These are phyloP conservation scores for Choristoneura rosaceana DNA, from an alignment of 2,888 invertebrate species.

Conservation along the genomic window DNA sequence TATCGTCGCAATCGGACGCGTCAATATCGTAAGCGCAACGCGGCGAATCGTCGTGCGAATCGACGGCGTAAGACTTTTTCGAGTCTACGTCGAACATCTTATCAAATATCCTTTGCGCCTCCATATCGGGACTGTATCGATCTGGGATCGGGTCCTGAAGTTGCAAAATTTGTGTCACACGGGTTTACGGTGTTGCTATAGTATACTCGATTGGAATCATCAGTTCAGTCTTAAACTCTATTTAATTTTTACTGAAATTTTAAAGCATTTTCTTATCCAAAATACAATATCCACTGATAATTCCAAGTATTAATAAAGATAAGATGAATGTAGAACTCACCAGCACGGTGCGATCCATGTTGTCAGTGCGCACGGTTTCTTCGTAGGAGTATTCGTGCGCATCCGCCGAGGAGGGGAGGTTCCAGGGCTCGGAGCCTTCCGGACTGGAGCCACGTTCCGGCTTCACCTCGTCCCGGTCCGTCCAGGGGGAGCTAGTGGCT, in stretches of 20 bases:
- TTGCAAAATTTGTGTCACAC: constrained; percentile 70
- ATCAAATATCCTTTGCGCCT: constrained; percentile 85
- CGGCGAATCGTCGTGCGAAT: constrained; percentile 79
- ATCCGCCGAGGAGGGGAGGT: constrained; percentile 66
- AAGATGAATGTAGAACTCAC: constrained; percentile 62
- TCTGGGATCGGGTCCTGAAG: constrained; percentile 83
- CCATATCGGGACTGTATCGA: constrained; percentile 85
- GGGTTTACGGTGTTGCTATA: constrained; percentile 32
- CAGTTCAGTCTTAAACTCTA: constrained; percentile 26
- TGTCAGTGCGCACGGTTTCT: constrained; percentile 74
- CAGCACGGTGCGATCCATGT: constrained; percentile 77
- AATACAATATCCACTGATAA: constrained; percentile 35
- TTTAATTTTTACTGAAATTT: background rate
- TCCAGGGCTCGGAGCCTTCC: constrained; percentile 77
- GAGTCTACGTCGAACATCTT: constrained; percentile 85
- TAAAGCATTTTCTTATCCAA: background rate
- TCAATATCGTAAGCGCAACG: constrained; percentile 83
- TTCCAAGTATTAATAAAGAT: constrained; percentile 25
- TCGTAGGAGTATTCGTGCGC: constrained; percentile 76
- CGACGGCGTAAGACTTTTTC: constrained; percentile 78
- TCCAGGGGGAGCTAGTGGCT: constrained; percentile 72
- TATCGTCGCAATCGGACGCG: constrained; percentile 82
- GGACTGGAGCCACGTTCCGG: constrained; percentile 72
- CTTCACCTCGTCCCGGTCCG: constrained; percentile 68
- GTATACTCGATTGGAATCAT: constrained; percentile 47